Conservation (phyloP, 2,113 vertebrate genomes). For the Penelope pileata region DNA sequence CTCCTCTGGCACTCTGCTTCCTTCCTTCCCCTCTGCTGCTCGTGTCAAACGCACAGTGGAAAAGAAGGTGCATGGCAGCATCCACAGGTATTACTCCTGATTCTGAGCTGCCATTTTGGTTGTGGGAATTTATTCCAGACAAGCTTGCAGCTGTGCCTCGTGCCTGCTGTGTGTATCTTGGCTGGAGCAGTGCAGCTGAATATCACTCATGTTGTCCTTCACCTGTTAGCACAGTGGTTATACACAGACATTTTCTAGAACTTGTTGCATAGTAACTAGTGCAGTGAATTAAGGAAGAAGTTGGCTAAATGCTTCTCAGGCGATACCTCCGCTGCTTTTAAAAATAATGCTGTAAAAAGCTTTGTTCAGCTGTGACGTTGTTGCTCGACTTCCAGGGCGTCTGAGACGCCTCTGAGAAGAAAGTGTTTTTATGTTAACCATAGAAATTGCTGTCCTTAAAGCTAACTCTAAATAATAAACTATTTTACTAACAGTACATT, state of each 20-base stretch:
- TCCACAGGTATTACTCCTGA: neutral
- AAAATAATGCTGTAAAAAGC: neutral
- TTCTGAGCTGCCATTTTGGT: neutral
- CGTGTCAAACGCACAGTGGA: neutral
- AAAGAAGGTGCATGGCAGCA: neutral
- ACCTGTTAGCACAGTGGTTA: too few species aligned
- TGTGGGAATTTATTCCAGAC: neutral
- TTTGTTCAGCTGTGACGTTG: neutral
- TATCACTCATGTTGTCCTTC: accelerated
- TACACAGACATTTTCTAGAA: neutral
- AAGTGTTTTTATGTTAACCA: neutral
- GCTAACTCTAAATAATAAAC: neutral
- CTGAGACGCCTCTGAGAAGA: neutral
- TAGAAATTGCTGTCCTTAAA: neutral
- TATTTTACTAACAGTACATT: neutral
- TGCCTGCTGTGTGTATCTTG: accelerated
- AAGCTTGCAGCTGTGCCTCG: neutral
- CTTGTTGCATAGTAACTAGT: neutral
- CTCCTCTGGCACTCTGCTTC: neutral
- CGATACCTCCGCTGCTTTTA: neutral
- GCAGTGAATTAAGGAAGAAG: neutral
- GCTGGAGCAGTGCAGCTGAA: neutral
- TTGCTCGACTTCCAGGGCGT: neutral
- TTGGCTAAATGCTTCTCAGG: neutral
- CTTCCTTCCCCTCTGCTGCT: slow-evolving; percentile 7